Base-by-base conservation (phyloP, 2,888 invertebrate species). In the Quadriops clusia region DNA sequence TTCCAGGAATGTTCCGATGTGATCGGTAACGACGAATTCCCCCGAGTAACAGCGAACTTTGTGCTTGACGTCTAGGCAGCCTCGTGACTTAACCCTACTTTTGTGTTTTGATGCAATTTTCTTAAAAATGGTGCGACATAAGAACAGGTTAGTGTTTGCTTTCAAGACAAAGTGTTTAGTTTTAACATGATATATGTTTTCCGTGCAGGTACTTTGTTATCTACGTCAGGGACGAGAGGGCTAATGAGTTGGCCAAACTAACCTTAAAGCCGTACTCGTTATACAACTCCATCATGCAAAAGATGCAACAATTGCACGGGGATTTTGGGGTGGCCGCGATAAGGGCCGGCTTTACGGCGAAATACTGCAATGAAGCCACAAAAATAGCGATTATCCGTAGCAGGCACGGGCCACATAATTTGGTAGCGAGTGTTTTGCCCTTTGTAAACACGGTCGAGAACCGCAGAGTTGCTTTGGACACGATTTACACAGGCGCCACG, bases 341-440 rank as follows among this genome's bases (percentile, higher is more conserved):
- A 5, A 72, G 70, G 48, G 63, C 72, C 32, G 85, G 83, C 13
- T 78, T 85, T 46, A 61, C 69, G 51, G 76, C 78, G 13, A 84
- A 82, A 63, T 85, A 86, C 60, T 81, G 80, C 50, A 85, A 85
- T 58, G 69, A 74, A 41, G 68, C 70, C 34, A 85, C 85, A 0
- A 70, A 72, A 60, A 75, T 84, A 44, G 81, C 79, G 1, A 66
- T 86, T 17, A 64, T 86, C 28, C 68, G 80, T 47, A 67, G 69
- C 10, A 63, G 83, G 28, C 84, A 83, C 53, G 81, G 80, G 0
- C 80, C 84, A 3, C 82, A 86, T 49, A 70, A 64, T 47, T 72
- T 79, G 54, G 65, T 85, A 1, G 64, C 76, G 1, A 77, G 77
- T 49, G 62, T 69, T 36, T 47, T 86, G 40, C 82, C 85, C 8